phyloP scores from a whole-genome alignment of 1,140 invertebrate species.

The Penaeus japonicus region DNA sequence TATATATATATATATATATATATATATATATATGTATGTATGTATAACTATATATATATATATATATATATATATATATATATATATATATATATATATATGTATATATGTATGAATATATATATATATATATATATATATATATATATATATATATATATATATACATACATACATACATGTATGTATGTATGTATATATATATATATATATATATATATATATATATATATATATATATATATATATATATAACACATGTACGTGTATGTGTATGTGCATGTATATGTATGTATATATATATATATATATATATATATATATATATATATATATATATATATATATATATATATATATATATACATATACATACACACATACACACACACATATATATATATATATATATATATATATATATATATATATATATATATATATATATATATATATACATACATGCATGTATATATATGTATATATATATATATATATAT shows the following conservation, averaged over 20 bases:
- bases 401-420: background rate
- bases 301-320: background rate
- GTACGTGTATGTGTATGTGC: background rate
- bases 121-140: background rate
- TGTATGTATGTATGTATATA: background rate
- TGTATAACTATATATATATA: no score
- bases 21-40: no score
- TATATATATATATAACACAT: background rate
- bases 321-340: background rate
- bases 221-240: background rate
- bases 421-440: background rate
- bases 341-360: background rate
- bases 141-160: background rate
- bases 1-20: no score
- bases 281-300: background rate
- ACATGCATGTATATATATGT: background rate
- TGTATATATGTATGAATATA: background rate
- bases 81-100: no score
- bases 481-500: background rate
- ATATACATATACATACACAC: background rate
- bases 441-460: background rate
- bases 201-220: slow-evolving; percentile 6
- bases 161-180: background rate
- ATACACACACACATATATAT: background rate
- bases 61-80: no score